Conservation (phyloP, 2,113 vertebrate species). For the Pterocles gutturalis region DNA sequence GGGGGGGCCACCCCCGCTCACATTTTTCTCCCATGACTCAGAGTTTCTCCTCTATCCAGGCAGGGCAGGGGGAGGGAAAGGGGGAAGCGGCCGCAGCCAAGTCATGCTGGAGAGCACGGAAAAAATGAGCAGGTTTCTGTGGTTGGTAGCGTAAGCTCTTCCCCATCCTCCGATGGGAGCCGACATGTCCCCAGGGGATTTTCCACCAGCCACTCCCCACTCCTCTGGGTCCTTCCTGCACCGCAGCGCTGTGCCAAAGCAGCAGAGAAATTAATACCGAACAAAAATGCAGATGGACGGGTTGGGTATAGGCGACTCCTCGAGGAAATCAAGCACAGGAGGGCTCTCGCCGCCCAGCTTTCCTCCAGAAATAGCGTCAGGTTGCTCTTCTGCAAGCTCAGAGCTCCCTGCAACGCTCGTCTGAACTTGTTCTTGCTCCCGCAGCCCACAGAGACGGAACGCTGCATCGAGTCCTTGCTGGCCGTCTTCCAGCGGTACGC, state of each 20-base stretch:
- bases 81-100: neutral
- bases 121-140: fast-evolving
- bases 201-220: neutral
- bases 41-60: neutral
- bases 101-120: neutral
- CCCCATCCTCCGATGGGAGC: neutral
- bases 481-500: conserved; percentile 80
- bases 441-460: conserved; percentile 78
- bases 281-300: neutral
- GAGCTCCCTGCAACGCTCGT: fast-evolving
- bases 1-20: fast-evolving
- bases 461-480: conserved; percentile 82
- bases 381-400: fast-evolving
- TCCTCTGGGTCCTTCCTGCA: neutral
- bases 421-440: neutral
- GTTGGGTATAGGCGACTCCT: neutral
- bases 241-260: fast-evolving
- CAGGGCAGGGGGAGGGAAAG: neutral
- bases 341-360: neutral
- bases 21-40: neutral
- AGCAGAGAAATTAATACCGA: fast-evolving
- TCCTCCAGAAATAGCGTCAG: neutral
- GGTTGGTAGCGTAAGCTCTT: neutral
- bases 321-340: fast-evolving
- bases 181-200: neutral